Base-by-base conservation (phyloP, 2,888 invertebrate species). In the Rhagophthalmus giganteus region DNA sequence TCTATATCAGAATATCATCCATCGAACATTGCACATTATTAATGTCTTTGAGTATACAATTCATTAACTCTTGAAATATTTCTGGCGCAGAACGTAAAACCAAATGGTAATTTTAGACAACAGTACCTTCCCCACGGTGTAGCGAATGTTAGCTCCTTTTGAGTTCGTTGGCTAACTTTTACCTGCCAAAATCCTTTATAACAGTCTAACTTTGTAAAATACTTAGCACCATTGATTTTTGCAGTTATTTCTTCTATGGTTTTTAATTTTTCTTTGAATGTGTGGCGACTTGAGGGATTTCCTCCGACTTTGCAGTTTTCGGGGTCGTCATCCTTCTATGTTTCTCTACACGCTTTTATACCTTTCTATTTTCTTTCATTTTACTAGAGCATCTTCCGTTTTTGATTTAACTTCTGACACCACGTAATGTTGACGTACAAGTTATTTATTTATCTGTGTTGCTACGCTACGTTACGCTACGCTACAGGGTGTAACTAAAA, bases 71-170 rank as follows among this genome's bases (percentile, higher is more conserved):
- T 39, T 61, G 59, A 49, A 65, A 63, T 7, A 62, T 54, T 48
- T 64, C 62, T 8, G 61, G 61, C 2, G 61, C 61, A 28, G 58
- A 63, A 11, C 57, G 54, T 7, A 64, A 13, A 9, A n/a, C 62
- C 61, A 38, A 62, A 65, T 4, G 64, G 61, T 30, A 62, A 40
- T 15, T 57, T 14, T 11, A 33, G 42, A 15, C 39, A 63, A 6
- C 49, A 57, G 28, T 56, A 62, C 39, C 59, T 28, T 15, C 58
- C 59, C 47, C 47, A 48, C 8, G 42, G 37, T 20, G 52, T 46
- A 8, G 45, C 16, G 13, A 46, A 46, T 7, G 52, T 52, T 10
- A 46, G 14, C n/a, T 51, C 38, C 27, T 50, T 44, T 32, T 56
- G 39, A 15, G 60, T 58, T 12, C 55, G 40, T 10, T 62, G 27